phyloP scores from a whole-genome alignment of 1,140 invertebrate genomes.

The Drosophila ambigua region DNA sequence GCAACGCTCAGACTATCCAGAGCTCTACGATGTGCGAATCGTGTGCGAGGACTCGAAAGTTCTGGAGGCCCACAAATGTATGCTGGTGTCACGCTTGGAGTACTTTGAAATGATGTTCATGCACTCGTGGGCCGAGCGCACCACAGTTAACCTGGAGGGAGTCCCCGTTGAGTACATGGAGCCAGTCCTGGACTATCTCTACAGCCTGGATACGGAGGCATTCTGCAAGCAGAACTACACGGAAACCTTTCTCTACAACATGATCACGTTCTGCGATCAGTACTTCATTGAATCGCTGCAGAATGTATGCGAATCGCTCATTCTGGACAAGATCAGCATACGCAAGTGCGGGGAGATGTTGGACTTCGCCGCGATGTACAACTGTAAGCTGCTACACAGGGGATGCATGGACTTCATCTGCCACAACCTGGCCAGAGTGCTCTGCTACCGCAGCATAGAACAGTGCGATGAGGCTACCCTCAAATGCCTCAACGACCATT shows the following conservation, averaged over 20 bases:
- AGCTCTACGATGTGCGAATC: slow-evolving; percentile 87
- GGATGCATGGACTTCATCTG: slow-evolving; percentile 88
- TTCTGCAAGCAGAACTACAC: slow-evolving; percentile 85
- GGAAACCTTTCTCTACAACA: slow-evolving; percentile 85
- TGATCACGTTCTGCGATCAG: slow-evolving; percentile 88
- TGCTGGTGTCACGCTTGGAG: slow-evolving; percentile 88
- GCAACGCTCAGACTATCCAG: slow-evolving; percentile 74
- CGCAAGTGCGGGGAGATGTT: slow-evolving; percentile 88
- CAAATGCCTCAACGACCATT: slow-evolving; percentile 85
- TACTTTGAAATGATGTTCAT: slow-evolving; percentile 90
- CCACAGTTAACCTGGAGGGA: slow-evolving; percentile 66
- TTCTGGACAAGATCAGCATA: slow-evolving; percentile 86
- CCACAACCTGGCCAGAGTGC: slow-evolving; percentile 86
- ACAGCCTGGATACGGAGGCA: slow-evolving; percentile 85
- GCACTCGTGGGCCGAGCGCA: slow-evolving; percentile 87
- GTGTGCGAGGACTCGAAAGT: slow-evolving; percentile 85
- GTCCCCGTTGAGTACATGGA: slow-evolving; percentile 84
- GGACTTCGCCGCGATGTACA: slow-evolving; percentile 86
- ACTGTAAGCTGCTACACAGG: slow-evolving; percentile 86
- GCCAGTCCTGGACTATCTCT: slow-evolving; percentile 87
- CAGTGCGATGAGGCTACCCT: slow-evolving; percentile 85
- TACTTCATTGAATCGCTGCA: slow-evolving; percentile 87
- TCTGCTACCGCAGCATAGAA: slow-evolving; percentile 86
- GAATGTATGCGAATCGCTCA: slow-evolving; percentile 86
- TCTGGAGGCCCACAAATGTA: slow-evolving; percentile 89